phyloP scores from a whole-genome alignment of 2,113 vertebrate species.

The Falco punctatus region DNA sequence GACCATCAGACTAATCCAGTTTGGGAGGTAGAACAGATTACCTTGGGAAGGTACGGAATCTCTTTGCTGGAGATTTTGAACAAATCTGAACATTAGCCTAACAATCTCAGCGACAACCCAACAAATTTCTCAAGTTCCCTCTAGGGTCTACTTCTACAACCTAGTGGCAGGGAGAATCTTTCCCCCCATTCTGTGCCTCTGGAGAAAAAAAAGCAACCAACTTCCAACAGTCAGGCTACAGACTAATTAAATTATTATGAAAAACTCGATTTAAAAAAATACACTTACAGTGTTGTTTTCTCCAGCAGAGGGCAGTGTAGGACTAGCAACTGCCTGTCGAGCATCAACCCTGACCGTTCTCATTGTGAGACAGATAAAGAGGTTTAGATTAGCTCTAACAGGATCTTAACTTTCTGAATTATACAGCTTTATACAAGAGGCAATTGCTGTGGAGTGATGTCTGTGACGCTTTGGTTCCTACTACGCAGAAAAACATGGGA shows the following conservation, averaged over 20 bases:
- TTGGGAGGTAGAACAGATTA: not conserved
- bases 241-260: not conserved
- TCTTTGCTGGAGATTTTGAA: not conserved
- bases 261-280: not conserved
- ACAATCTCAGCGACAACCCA: not conserved
- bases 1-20: not conserved
- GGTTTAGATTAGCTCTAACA: not conserved
- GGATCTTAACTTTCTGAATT: not conserved
- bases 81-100: not conserved
- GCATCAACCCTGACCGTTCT: not conserved
- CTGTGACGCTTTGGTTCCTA: not conserved
- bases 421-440: not conserved
- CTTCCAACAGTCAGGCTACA: not conserved
- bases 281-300: not conserved
- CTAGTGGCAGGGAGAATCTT: not conserved
- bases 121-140: not conserved
- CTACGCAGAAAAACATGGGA: not conserved
- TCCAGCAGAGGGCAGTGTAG: constrained; percentile 69
- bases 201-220: not conserved
- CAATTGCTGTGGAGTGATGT: not conserved
- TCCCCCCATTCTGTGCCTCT: not conserved
- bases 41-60: not conserved
- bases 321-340: constrained; percentile 14
- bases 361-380: not conserved
- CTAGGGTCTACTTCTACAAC: not conserved